Percentiles rank a stretch among this genome's conserved stretches.
Conservation (phyloP, 2,113 vertebrate genomes). For the Onychorhynchus coronatus region DNA sequence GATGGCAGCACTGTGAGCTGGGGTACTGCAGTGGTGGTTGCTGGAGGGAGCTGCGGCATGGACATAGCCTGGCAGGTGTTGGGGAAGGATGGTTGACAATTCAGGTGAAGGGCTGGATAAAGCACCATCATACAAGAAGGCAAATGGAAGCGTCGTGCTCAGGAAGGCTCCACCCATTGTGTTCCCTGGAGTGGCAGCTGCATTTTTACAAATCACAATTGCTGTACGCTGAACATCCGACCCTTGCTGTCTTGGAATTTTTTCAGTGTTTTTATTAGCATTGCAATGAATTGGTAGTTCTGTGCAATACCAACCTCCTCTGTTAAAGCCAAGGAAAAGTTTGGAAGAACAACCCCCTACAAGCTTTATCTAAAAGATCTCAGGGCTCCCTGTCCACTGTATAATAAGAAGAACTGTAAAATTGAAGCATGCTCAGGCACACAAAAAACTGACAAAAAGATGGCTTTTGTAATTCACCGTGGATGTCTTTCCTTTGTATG, state of each 20-base stretch:
- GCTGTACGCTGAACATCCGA: not conserved
- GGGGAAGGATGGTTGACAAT: not conserved
- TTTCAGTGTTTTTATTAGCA: not conserved
- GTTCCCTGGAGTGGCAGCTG: not conserved
- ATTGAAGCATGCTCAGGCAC: not conserved
- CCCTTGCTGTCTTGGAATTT: not conserved
- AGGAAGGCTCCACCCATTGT: not conserved
- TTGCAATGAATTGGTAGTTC: not conserved
- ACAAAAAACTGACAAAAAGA: not conserved
- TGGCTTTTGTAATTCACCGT: not conserved
- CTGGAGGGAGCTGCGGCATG: not conserved
- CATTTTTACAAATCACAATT: fast-evolving
- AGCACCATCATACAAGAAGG: not conserved
- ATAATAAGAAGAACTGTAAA: not conserved
- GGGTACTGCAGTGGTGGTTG: not conserved
- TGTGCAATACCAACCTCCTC: not conserved
- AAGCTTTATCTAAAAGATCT: not conserved
- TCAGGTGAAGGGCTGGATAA: not conserved
- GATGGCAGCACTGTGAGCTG: not conserved
- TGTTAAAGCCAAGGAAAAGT: not conserved
- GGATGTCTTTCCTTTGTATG: not conserved
- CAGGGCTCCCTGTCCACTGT: not conserved
- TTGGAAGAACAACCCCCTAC: not conserved
- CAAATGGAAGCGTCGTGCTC: fast-evolving
- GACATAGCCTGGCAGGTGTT: not conserved